These are phyloP conservation scores for Amphiprion clarkii DNA, from an alignment of 2,797 vertebrate genomes.

Conservation along the genomic window DNA sequence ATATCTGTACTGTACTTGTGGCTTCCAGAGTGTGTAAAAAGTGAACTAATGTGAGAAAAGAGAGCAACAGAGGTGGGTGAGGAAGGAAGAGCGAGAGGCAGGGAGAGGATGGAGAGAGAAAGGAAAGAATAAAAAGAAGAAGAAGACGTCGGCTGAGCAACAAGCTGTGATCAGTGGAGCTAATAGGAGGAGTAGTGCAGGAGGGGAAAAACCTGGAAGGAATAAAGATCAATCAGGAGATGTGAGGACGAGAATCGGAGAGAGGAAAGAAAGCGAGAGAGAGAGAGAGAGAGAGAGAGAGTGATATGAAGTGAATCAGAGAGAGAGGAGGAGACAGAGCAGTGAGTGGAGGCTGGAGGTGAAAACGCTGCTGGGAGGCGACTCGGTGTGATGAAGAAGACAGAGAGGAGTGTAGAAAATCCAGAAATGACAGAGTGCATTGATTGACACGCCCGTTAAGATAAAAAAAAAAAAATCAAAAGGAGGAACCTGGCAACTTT, in stretches of 20 bases:
- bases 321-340: conserved; percentile 38
- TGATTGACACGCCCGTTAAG: conserved; percentile 26
- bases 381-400: conserved; percentile 32
- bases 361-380: conserved; percentile 41
- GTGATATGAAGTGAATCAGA: conserved; percentile 14
- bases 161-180: conserved; percentile 67
- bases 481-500: conserved; percentile 22
- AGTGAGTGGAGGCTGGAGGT: conserved; percentile 38
- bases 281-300: conserved; percentile 22
- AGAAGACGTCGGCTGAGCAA: conserved; percentile 53
- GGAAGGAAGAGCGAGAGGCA: conserved; percentile 5
- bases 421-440: conserved; percentile 42
- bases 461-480: not conserved
- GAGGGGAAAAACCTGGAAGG: conserved; percentile 44
- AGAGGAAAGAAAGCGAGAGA: conserved; percentile 21
- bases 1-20: no score
- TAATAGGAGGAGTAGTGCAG: conserved; percentile 34
- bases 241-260: conserved; percentile 42
- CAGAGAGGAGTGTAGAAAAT: conserved; percentile 36
- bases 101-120: not conserved
- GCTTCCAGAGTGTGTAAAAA: not conserved
- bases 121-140: conserved; percentile 5
- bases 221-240: conserved; percentile 52
- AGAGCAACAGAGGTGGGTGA: conserved; percentile 39
- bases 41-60: conserved; percentile 39